These are phyloP conservation scores for Patella ulyssiponensis DNA, from an alignment of 2,888 invertebrate species.

Conservation along the genomic window DNA sequence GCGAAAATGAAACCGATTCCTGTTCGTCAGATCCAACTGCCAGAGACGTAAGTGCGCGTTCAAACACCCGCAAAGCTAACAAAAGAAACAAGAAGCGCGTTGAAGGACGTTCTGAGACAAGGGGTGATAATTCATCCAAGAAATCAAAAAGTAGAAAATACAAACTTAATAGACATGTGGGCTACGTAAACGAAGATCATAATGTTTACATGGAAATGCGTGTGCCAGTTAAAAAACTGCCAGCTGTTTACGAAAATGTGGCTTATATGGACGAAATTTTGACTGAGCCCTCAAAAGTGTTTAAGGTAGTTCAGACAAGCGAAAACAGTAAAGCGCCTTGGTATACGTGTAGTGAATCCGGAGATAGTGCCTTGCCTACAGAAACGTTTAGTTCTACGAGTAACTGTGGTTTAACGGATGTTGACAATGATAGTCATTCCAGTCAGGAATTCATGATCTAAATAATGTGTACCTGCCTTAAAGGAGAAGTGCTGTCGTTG, in stretches of 20 bases:
- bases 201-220: conserved; percentile 8
- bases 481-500: too few relatives aligned
- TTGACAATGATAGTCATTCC: conserved; percentile 55
- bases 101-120: too few relatives aligned
- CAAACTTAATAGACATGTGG: background rate
- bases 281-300: conserved; percentile 21
- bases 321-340: conserved; percentile 22
- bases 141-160: background rate
- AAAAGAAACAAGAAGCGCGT: too few relatives aligned
- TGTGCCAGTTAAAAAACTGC: background rate
- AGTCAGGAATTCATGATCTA: conserved; percentile 62
- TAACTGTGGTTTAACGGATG: conserved; percentile 40
- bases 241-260: conserved; percentile 15
- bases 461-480: too few relatives aligned
- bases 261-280: conserved; percentile 17
- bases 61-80: too few relatives aligned
- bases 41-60: too few relatives aligned
- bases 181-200: background rate
- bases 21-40: conserved; percentile 27
- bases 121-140: too few relatives aligned
- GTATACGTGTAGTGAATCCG: conserved; percentile 56
- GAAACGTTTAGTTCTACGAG: conserved; percentile 49
- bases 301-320: conserved; percentile 6
- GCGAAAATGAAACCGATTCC: conserved; percentile 33
- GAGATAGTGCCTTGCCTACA: conserved; percentile 58